Evolutionary conservation across 2,113 vertebrate genomes (phyloP), one percentile per base, ranked within the genome.

Genomic region (Polyodon spathula): DNA sequence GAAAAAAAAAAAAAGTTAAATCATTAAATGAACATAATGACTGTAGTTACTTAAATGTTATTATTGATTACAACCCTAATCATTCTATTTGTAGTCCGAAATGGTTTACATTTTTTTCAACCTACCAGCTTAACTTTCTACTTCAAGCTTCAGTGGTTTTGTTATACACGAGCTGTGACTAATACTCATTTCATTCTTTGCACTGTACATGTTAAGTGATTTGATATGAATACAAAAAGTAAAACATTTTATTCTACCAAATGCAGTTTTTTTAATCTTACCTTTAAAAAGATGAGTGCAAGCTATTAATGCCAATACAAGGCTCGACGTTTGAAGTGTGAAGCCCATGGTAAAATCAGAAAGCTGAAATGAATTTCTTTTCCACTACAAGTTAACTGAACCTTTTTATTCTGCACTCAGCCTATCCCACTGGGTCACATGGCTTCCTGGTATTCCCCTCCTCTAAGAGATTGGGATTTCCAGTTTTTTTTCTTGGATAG

Each of bases 321-420:
- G 41, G 60, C 15, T 8, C 4, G 16, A 46, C 9, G 40, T 43
- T 17, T 56, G 50, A 39, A 60, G 54, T 59, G 37, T 53, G 37
- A 37, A 37, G 2, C 58, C 65, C 70, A 73, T 73, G 52, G 37
- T 69, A 57, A 66, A 7, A 10, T 14, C 44, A 46, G 44, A 16
- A 17, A 6, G 38, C 1, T 64, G 44, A 64, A 39, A 10, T 46
- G 44, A 14, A 10, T 46, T 2, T 46, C 14, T 46, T 46, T 40
- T 58, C 6, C 8, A 37, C 15, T 54, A 1, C 7, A 9, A 6
- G 1, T 2, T 6, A 0, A 4, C 1, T 38, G 8, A 9, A 6
- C 7, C 4, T 5, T 63, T 72, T 54, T 73, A 75, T 61, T 39
- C 10, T 4, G 7, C 1, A 27, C 0, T 39, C 44, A 63, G 68